phyloP scores from a whole-genome alignment of 2,888 invertebrate species.

The Ditula angustiorana region DNA sequence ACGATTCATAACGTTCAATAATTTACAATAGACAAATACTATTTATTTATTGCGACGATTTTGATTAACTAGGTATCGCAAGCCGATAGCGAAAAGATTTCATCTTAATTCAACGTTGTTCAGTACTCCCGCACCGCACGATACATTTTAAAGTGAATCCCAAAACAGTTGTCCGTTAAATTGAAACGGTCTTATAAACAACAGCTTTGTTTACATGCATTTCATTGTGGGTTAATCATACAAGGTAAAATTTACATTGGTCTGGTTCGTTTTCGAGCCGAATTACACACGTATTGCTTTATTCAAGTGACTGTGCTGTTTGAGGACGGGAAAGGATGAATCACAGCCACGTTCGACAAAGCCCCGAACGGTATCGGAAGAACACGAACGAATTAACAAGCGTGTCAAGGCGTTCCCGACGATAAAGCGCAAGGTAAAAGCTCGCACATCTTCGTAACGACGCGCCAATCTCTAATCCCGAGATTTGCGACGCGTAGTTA shows the following conservation, averaged over 20 bases:
- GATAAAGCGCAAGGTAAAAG: conserved; percentile 38
- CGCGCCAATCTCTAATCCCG: conserved; percentile 17
- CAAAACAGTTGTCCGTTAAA: neutral
- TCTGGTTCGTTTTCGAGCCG: neutral
- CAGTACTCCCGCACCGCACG: neutral
- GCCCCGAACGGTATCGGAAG: conserved; percentile 16
- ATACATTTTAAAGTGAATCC: neutral
- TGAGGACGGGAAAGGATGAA: conserved; percentile 29
- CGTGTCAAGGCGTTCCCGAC: conserved; percentile 30
- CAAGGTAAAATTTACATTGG: neutral
- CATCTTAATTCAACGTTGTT: no score
- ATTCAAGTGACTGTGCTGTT: conserved; percentile 18
- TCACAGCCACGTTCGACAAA: conserved; percentile 25
- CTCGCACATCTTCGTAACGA: conserved; percentile 18
- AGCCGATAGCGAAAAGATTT: no score
- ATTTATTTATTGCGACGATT: no score
- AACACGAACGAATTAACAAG: conserved; percentile 16
- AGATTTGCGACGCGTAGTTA: conserved; percentile 13
- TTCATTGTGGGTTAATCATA: neutral
- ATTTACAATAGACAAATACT: neutral
- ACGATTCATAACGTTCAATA: conserved; percentile 16
- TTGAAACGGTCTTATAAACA: neutral
- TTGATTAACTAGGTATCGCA: no score
- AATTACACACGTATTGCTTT: conserved; percentile 11
- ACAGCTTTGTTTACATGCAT: conserved; percentile 4